Base-by-base conservation (phyloP, 2,113 vertebrate genomes). In the Thryonomys swinderianus region DNA sequence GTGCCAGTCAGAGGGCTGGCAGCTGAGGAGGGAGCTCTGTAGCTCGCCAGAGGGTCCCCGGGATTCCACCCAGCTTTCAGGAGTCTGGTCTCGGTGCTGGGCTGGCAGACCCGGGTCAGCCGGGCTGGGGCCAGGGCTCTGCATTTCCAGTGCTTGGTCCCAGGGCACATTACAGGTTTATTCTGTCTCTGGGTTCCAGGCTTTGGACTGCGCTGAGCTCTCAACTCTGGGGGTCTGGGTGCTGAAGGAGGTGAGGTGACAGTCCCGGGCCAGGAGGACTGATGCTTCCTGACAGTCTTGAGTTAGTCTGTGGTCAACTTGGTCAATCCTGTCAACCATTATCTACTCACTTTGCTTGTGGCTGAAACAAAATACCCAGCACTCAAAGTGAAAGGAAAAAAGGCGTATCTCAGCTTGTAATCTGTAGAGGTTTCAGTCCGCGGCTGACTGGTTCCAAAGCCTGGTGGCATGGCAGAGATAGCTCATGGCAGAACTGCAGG, bases 1-100 rank as follows among this genome's bases (percentile, higher is more conserved):
- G 89, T 97, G 97, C 93, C 97, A 96, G 42, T 97, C 96, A 92
- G 83, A 53, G 45, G 61, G 61, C 85, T 71, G 27, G 42, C 66
- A 82, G 88, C 88, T 66, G 76, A 23, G 0, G n/a, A 64, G 55
- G 30, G 62, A 91, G 74, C n/a, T 37, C 92, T 55, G 25, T 13
- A 55, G 34, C 90, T 69, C 53, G 3, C 2, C 5, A 18, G 34
- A 85, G 30, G 3, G 45, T 80, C 67, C 91, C 89, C 55, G 14
- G 80, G 81, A 64, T 25, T 25, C 2, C 0, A 45, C 32, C 88
- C 85, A 20, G 32, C 16, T 88, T 48, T 88, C 40, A 53, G 25
- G 69, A 23, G 10, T 59, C 62, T 11, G 62, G 69, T 34, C 27
- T 51, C 81, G n/a, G n/a, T n/a, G n/a, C 71, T 27, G 53, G 61